Percentiles rank a stretch among this genome's conserved stretches.
Conservation (phyloP, 2,888 invertebrate species). For the Apotomis capreana region DNA sequence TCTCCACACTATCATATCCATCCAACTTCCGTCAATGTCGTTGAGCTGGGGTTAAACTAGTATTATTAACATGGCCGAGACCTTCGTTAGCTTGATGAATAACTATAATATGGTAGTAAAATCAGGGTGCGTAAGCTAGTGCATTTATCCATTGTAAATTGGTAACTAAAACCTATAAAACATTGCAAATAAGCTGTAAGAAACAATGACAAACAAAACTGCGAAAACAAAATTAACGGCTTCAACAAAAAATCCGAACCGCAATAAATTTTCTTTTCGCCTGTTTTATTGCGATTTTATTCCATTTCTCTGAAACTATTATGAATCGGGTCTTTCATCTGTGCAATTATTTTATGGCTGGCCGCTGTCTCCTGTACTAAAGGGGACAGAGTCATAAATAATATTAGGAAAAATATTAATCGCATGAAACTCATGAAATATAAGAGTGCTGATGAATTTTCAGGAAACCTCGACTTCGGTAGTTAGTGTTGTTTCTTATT, state of each 20-base stretch:
- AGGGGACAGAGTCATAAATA: conserved; percentile 19
- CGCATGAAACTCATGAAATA: conserved; percentile 7
- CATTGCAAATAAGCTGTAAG: conserved; percentile 13
- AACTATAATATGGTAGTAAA: no score
- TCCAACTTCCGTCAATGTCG: no score
- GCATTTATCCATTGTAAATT: no score
- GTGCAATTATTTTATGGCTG: conserved; percentile 24
- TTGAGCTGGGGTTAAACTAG: no score
- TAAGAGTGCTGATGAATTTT: conserved; percentile 11
- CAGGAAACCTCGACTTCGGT: not conserved
- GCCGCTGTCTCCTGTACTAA: conserved; percentile 3
- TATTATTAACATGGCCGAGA: no score
- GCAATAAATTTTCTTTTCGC: conserved; percentile 26
- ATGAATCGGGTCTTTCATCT: conserved; percentile 18
- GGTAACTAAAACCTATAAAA: no score
- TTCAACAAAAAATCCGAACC: conserved; percentile 5
- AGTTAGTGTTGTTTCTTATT: not conserved
- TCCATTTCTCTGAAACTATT: conserved; percentile 12
- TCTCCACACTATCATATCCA: no score
- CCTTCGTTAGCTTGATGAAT: no score
- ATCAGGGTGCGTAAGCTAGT: no score
- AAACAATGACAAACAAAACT: conserved; percentile 12
- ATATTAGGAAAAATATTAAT: conserved; percentile 19
- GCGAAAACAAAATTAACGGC: conserved; percentile 28
- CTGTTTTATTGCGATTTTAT: conserved; percentile 32